Evolutionary conservation across 2,113 vertebrate species (phyloP).

Genomic region (Proteles cristata): DNA sequence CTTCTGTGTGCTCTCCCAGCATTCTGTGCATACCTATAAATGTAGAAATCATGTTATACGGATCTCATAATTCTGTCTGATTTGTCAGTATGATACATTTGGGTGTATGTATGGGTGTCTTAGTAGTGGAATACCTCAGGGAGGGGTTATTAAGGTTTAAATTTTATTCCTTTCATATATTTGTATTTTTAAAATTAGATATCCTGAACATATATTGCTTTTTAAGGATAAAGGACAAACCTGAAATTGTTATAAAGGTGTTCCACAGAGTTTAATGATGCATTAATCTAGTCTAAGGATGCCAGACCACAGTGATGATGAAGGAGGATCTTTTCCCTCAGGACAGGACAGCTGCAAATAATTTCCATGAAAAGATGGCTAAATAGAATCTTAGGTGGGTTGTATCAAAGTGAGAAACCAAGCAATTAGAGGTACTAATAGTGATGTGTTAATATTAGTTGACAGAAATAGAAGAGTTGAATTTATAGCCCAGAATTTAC

Average conservation of each 20-base stretch:
- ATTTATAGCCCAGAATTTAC: neutral
- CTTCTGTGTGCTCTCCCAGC: neutral
- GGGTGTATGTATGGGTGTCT: neutral
- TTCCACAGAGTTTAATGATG: neutral
- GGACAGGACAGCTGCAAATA: neutral
- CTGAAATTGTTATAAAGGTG: neutral
- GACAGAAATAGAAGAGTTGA: neutral
- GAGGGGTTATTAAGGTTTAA: neutral
- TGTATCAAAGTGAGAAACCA: neutral
- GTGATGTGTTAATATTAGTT: neutral
- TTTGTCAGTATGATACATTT: neutral
- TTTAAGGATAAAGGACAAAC: neutral
- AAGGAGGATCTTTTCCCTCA: neutral
- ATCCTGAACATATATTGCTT: neutral
- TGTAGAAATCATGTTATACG: neutral
- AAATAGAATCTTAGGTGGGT: neutral
- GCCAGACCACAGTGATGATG: neutral
- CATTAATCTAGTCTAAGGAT: neutral
- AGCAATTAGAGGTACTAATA: neutral
- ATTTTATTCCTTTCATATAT: neutral
- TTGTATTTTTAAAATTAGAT: neutral
- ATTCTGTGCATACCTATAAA: neutral
- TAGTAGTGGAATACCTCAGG: neutral
- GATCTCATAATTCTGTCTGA: neutral
- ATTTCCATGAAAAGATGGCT: neutral